These are phyloP conservation scores for Ptilodon capucinus DNA, from an alignment of 2,888 invertebrate species.

Conservation along the genomic window DNA sequence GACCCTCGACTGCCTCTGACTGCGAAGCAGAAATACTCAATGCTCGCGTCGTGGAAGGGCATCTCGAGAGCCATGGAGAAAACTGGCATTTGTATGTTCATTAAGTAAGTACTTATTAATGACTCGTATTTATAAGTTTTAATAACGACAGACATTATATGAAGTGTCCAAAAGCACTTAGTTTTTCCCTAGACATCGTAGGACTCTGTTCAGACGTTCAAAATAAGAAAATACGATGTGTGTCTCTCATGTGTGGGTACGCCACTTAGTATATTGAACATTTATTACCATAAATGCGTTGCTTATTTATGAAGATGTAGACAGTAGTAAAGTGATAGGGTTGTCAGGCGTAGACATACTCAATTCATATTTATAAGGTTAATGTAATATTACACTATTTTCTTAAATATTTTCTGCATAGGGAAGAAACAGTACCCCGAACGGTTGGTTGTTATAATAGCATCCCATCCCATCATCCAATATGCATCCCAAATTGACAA, in stretches of 20 bases:
- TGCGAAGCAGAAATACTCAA: constrained; percentile 93
- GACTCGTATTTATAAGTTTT: too few species aligned
- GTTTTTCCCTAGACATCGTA: constrained; percentile 2
- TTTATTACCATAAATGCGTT: constrained; percentile 7
- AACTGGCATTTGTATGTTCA: constrained; percentile 95
- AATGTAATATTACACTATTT: neutral
- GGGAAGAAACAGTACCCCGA: too few species aligned
- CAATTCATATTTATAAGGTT: neutral
- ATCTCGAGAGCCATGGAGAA: constrained; percentile 94
- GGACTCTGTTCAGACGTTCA: constrained; percentile 2
- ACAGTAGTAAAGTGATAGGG: neutral
- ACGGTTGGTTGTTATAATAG: too few species aligned
- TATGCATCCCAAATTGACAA: too few species aligned
- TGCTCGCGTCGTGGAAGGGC: constrained; percentile 95
- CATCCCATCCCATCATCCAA: too few species aligned
- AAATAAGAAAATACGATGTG: neutral
- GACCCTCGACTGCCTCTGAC: constrained; percentile 92
- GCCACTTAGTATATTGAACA: constrained; percentile 10
- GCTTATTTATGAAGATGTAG: neutral
- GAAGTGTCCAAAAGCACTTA: too few species aligned
- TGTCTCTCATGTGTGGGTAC: neutral
- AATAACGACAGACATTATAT: too few species aligned
- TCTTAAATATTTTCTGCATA: neutral
- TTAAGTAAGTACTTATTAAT: too few species aligned
- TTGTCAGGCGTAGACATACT: neutral